phyloP scores from a whole-genome alignment of 2,888 invertebrate genomes.

The Pammene fasciana region DNA sequence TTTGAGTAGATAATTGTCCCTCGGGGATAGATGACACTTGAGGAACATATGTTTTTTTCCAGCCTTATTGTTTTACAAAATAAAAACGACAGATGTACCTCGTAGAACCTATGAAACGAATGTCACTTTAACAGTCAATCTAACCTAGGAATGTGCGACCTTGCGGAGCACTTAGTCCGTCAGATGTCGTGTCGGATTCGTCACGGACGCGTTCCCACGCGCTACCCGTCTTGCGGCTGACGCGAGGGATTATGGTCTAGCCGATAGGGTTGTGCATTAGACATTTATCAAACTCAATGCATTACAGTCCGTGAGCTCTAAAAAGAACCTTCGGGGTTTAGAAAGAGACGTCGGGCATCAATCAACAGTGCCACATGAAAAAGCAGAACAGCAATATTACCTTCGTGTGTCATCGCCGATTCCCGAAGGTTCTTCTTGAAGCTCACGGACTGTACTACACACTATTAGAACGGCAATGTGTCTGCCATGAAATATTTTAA shows the following conservation, averaged over 20 bases:
- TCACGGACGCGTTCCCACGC: constrained; percentile 74
- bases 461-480: too few species aligned
- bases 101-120: not conserved
- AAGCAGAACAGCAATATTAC: too few species aligned
- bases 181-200: constrained; percentile 54
- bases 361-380: too few species aligned
- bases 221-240: constrained; percentile 73
- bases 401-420: too few species aligned
- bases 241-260: constrained; percentile 62
- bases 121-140: not conserved
- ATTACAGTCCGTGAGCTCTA: too few species aligned
- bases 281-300: too few species aligned
- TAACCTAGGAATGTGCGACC: constrained; percentile 43
- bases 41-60: constrained; percentile 4
- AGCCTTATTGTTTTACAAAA: not conserved
- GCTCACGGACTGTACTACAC: too few species aligned
- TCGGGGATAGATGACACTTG: not conserved
- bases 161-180: constrained; percentile 45
- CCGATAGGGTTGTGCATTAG: constrained; percentile 55
- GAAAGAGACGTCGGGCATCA: too few species aligned
- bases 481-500: too few species aligned
- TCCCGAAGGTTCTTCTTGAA: too few species aligned
- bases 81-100: not conserved
- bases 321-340: too few species aligned
- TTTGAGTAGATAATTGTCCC: not conserved